Percentiles rank a stretch among this genome's conserved stretches.
These are phyloP conservation scores for Sceloporus undulatus DNA, from an alignment of 2,113 vertebrate genomes.

Conservation along the genomic window DNA sequence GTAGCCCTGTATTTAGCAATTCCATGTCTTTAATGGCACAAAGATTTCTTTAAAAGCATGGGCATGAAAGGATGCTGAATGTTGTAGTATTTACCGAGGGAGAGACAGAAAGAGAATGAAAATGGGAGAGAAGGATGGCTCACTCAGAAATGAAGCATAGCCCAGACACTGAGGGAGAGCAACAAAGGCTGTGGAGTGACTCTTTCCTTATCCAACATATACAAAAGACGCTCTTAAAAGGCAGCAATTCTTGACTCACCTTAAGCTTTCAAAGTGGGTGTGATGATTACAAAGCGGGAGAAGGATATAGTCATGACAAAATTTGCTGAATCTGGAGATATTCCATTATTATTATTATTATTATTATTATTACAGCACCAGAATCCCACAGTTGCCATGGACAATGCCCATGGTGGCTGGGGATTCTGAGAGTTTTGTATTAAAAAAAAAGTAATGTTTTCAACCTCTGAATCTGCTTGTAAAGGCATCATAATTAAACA, in stretches of 20 bases:
- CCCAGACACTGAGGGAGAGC: slow-evolving; percentile 76
- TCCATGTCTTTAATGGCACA: slow-evolving; percentile 85
- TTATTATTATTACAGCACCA: too few species aligned
- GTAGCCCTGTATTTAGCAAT: slow-evolving; percentile 84
- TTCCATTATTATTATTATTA: too few species aligned
- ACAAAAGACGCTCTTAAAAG: slow-evolving; percentile 77
- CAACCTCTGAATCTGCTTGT: not conserved
- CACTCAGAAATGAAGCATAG: slow-evolving; percentile 81
- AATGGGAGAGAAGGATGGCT: slow-evolving; percentile 72
- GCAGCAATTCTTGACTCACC: slow-evolving; percentile 83
- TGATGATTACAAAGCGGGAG: slow-evolving; percentile 77
- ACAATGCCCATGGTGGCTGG: too few species aligned
- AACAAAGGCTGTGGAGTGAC: slow-evolving; percentile 78
- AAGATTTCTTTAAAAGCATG: slow-evolving; percentile 87
- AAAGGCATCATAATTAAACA: slow-evolving; percentile 73
- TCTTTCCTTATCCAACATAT: slow-evolving; percentile 77
- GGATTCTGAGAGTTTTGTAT: too few species aligned
- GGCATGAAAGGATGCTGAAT: slow-evolving; percentile 82
- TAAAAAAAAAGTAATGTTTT: too few species aligned
- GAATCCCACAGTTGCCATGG: too few species aligned
- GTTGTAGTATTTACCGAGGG: slow-evolving; percentile 77
- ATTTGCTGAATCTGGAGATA: not conserved
- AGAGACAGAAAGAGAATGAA: slow-evolving; percentile 52
- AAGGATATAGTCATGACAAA: slow-evolving; percentile 62
- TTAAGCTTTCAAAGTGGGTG: slow-evolving; percentile 80